Percentiles rank a stretch among this genome's conserved stretches.
Conservation (phyloP, 2,888 invertebrate genomes). For the Chymomyza fuscimana region DNA sequence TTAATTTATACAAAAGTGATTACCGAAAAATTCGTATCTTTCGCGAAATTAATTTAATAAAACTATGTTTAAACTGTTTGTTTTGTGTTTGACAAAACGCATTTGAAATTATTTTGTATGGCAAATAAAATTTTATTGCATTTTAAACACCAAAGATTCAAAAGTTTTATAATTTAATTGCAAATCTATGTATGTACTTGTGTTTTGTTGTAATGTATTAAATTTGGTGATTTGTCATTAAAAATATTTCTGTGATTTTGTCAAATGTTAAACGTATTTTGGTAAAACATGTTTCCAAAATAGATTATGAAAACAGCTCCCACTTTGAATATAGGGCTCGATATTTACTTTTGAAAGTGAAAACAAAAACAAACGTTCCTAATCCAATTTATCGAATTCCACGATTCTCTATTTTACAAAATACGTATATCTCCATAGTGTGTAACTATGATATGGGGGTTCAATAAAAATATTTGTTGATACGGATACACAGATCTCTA, state of each 20-base stretch:
- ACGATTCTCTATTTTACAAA: no score
- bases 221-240: constrained; percentile 45
- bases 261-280: constrained; percentile 62
- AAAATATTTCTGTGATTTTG: constrained; percentile 63
- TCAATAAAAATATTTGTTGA: no score
- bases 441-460: no score
- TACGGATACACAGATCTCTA: no score
- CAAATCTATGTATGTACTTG: constrained; percentile 29
- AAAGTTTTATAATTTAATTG: constrained; percentile 50
- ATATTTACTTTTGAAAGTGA: no score
- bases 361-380: no score
- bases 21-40: constrained; percentile 1
- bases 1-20: neutral
- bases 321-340: no score
- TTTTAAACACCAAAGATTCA: constrained; percentile 51
- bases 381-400: no score
- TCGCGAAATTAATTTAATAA: neutral
- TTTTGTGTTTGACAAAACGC: constrained; percentile 76
- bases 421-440: no score
- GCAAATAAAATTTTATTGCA: constrained; percentile 59
- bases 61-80: constrained; percentile 37
- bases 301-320: no score
- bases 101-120: constrained; percentile 56
- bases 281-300: no score
- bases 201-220: constrained; percentile 33